Evolutionary conservation across 2,888 invertebrate genomes (phyloP).

Genomic region (Amiota mariae): DNA sequence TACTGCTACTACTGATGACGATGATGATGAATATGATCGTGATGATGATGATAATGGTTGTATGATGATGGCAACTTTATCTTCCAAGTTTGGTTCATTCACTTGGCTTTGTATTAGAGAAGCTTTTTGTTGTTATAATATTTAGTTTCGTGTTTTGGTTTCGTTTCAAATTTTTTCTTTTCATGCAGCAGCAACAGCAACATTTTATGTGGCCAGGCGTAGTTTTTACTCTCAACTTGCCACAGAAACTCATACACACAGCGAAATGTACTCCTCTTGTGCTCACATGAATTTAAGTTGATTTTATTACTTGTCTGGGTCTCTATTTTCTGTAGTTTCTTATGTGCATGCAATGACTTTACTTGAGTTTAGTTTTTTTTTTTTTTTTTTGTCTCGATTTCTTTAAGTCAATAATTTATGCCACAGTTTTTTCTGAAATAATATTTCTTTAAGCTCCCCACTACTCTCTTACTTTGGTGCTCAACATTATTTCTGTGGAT

Average conservation of each 20-base stretch:
- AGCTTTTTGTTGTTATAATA: no score
- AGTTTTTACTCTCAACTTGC: slow-evolving; percentile 52
- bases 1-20: slow-evolving; percentile 26
- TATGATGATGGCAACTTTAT: slow-evolving; percentile 22
- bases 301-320: no score
- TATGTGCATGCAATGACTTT: slow-evolving; percentile 47
- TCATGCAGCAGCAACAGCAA: not conserved
- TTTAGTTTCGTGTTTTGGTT: no score
- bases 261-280: no score
- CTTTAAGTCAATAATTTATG: slow-evolving; percentile 22
- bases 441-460: not conserved
- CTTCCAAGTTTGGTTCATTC: no score
- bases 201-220: slow-evolving; percentile 47
- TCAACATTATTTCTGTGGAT: slow-evolving; percentile 6
- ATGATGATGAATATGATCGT: slow-evolving; percentile 21
- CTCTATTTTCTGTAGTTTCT: not conserved
- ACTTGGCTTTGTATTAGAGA: no score
- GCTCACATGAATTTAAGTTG: no score
- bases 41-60: slow-evolving; percentile 26
- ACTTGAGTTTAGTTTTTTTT: slow-evolving; percentile 29
- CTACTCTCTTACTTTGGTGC: not conserved
- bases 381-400: not conserved
- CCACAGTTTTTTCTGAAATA: not conserved
- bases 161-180: slow-evolving; percentile 15
- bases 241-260: slow-evolving; percentile 34